Percentiles rank a stretch among this genome's conserved stretches.
These are phyloP conservation scores for Drosophila serrata DNA, from an alignment of 1,140 invertebrate species.

Conservation along the genomic window DNA sequence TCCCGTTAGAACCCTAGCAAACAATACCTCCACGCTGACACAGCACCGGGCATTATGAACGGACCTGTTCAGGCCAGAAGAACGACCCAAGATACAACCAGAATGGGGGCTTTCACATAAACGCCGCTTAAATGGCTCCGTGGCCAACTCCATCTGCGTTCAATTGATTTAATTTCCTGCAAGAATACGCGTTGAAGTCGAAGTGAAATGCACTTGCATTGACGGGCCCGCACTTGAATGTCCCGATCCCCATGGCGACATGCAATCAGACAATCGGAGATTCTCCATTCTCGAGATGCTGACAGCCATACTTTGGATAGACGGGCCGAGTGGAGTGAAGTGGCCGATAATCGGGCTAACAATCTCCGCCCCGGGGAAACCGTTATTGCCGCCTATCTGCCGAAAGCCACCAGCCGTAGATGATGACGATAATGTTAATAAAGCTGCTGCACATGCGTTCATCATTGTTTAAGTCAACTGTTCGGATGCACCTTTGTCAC, in stretches of 20 bases:
- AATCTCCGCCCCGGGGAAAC: constrained; percentile 43
- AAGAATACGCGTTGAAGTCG: constrained; percentile 67
- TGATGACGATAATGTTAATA: constrained; percentile 17
- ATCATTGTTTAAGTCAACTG: constrained; percentile 46
- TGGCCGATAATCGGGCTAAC: constrained; percentile 51
- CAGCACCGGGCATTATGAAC: constrained; percentile 17
- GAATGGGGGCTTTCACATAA: constrained; percentile 47
- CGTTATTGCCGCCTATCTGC: constrained; percentile 7
- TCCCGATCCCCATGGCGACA: constrained; percentile 23
- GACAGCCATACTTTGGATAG: constrained; percentile 23
- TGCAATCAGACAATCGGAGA: constrained; percentile 31
- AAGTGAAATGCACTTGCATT: constrained; percentile 75
- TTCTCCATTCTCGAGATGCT: constrained; percentile 29
- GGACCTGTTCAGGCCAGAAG: constrained; percentile 13
- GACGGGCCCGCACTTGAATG: constrained; percentile 61
- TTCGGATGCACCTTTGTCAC: constrained; percentile 12
- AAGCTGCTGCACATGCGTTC: constrained; percentile 47
- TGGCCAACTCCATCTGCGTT: constrained; percentile 41
- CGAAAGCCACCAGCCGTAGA: neutral
- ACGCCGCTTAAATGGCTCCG: constrained; percentile 69
- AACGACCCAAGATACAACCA: neutral
- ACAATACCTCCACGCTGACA: constrained; percentile 48
- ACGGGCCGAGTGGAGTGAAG: constrained; percentile 31
- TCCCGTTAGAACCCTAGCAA: constrained; percentile 52
- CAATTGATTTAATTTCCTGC: constrained; percentile 73